A percentile compares a stretch with the other conserved stretches of the same genome.
Conservation (phyloP, 2,113 vertebrate species). For the Lepidothrix coronata region DNA sequence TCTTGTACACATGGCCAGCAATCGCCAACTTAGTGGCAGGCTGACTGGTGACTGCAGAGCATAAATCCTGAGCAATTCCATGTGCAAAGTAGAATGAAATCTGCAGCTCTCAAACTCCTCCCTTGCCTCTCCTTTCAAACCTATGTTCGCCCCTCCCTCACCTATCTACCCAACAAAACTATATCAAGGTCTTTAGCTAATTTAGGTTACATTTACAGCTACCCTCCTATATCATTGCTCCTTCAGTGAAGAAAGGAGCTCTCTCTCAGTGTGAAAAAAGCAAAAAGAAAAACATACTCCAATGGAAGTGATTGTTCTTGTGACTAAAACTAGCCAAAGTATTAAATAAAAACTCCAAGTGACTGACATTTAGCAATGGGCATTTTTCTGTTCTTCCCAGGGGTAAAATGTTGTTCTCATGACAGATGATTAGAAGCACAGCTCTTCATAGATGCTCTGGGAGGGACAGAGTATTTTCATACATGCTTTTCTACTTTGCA, state of each 20-base stretch:
- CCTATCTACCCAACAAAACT: neutral
- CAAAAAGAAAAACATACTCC: neutral
- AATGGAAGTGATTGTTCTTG: neutral
- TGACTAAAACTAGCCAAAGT: neutral
- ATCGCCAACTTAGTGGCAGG: neutral
- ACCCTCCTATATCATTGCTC: neutral
- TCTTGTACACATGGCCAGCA: neutral
- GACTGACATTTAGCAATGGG: neutral
- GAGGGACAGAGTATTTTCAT: neutral
- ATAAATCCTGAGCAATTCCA: neutral
- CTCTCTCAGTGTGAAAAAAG: neutral
- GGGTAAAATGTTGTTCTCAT: neutral
- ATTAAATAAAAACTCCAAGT: neutral
- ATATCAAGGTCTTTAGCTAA: neutral
- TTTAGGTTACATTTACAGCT: neutral
- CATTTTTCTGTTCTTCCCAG: neutral
- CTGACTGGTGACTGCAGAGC: neutral
- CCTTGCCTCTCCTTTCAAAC: neutral
- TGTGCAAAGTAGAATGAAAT: neutral
- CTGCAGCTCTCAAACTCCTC: neutral
- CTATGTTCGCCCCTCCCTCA: neutral
- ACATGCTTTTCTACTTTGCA: slow-evolving; percentile 21
- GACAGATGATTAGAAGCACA: neutral
- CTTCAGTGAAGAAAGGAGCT: neutral
- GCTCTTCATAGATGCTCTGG: neutral